Evolutionary conservation across 1,140 invertebrate genomes (phyloP), one percentile per base, ranked within the genome.

Genomic region (Heliconius congener): DNA sequence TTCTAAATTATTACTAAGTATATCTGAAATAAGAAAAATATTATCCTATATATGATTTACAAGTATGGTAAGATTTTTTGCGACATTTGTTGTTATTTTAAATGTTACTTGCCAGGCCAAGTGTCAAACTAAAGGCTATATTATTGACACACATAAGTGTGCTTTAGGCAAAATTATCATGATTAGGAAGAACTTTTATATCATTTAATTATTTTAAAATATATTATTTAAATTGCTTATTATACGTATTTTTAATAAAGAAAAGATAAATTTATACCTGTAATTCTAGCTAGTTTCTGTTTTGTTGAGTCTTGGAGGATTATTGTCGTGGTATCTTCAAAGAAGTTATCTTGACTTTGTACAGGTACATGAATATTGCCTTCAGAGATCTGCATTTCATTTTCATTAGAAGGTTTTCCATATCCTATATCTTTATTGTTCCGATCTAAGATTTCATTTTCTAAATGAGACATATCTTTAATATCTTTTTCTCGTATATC

Each of bases 1-100:
- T n/a, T 86, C 77, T 13, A 90, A 84, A 76, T 86, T 81, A 72
- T 86, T 73, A 11, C 85, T 30, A 1, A 89, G 76, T 30, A 57
- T 73, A 55, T 77, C 84, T 85, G 72, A 42, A 87, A 85, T 79
- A 23, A 50, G 52, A 74, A 60, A 37, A 18, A 27, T 72, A 46
- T 46, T 5, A 8, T 76, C 52, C 30, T 30, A 9, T 52, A 50
- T 71, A 77, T 71, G 8, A 71, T n/a, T 9, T 46, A 52, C 46
- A 77, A 19, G 60, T 30, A 50, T 52, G 30, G 23, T 23, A 52
- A 50, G 19, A 27, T 8, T 2, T 52, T 8, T 52, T 19, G 18
- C 6, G 4, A 19, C 18, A 52, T 52, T 52, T 8, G 6, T 52
- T 19, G 19, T 19, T 18, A 8, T 19, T 19, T 52, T 52, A 52